Evolutionary conservation across 2,113 vertebrate genomes (phyloP).

Genomic region (Danio rerio): DNA sequence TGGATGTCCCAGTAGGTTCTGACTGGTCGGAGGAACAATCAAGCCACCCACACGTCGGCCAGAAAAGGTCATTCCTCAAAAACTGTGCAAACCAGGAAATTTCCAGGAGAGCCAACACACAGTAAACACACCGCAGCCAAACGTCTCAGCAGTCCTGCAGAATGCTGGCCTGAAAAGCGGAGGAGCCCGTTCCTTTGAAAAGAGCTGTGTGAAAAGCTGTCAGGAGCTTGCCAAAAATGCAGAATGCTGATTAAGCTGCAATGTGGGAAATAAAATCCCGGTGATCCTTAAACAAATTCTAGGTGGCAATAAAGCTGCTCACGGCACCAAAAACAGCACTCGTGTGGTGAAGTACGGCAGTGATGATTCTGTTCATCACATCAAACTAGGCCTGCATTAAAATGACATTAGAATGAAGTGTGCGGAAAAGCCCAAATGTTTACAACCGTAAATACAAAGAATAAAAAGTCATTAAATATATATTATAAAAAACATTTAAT

Average conservation of each 20-base stretch:
- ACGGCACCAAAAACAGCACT: background rate
- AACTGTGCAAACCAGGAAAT: background rate
- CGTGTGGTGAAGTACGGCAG: background rate
- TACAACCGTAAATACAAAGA: too few relatives aligned
- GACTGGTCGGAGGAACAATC: background rate
- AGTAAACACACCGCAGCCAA: background rate
- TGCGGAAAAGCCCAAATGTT: too few relatives aligned
- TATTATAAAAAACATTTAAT: too few relatives aligned
- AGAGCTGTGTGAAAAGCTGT: background rate
- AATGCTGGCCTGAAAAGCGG: background rate
- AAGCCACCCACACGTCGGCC: background rate
- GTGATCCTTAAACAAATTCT: background rate
- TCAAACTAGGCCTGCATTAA: too few relatives aligned
- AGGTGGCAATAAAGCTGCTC: background rate
- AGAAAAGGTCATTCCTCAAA: conserved; percentile 26
- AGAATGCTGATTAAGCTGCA: background rate
- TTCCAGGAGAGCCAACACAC: background rate
- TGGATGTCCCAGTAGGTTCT: background rate
- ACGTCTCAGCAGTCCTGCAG: background rate
- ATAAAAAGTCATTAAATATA: too few relatives aligned
- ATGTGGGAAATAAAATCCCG: conserved; percentile 1
- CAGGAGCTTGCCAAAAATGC: background rate
- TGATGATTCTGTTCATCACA: background rate
- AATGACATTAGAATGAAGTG: too few relatives aligned
- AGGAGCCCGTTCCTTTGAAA: background rate